Evolutionary conservation across 2,888 invertebrate genomes (phyloP), one percentile per base, ranked within the genome.

Genomic region (Pseudolycoriella hygida): DNA sequence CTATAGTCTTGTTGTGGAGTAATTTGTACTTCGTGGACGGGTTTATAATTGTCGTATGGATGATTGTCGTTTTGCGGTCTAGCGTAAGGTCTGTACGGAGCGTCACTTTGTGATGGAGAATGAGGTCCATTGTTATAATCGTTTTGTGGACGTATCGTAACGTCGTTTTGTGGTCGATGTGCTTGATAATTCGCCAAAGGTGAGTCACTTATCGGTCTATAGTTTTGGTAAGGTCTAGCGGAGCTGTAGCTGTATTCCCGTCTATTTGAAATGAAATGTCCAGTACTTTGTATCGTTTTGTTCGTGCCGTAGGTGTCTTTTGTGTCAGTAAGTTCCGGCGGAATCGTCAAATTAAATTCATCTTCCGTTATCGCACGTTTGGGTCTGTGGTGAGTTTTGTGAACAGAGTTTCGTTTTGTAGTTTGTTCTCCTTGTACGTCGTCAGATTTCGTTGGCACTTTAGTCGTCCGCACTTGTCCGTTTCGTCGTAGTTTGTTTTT

Each of bases 371-470:
- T 6, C 4, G 32, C 18, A 11, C 37, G 32, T 19, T 34, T 43
- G 2, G 30, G 17, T 18, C 18, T 43, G 32, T 34, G 4, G 25
- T 8, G 25, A 8, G 5, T 25, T 25, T 25, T 25, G 5, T 25
- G 5, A 25, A 25, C 25, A 25, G n/a, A n/a, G n/a, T 3, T 6
- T 42, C 17, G 17, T 8, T 38, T 20, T 42, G n/a, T 42, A 5
- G 34, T 34, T 40, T 46, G 31, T 43, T 30, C 45, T 40, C 14
- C 40, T 47, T 14, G 68, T 56, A 48, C 67, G n/a, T 45, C 40
- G 15, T 25, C 25, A 25, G 12, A 14, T 66, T 48, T 67, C 67
- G 20, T 62, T 17, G 43, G 17, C 15, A 17, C 8, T 17, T 11
- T 10, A 3, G 18, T 43, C 17, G 17, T 18, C 18, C 25, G 4